Conservation (phyloP, 1,140 invertebrate species). For the Drosophila sturtevanti region DNA sequence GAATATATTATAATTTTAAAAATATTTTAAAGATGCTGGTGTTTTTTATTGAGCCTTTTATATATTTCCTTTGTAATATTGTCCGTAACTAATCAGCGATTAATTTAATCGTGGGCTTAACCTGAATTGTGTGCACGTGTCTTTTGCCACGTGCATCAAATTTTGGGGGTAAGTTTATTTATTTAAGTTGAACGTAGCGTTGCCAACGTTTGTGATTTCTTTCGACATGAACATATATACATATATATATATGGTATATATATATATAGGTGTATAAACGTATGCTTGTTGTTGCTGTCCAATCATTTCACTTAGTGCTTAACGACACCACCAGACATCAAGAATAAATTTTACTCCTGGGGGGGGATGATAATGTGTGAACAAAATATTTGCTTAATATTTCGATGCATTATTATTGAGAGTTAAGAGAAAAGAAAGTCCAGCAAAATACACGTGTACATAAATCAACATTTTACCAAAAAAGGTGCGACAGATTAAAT, state of each 20-base stretch:
- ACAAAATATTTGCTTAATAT: constrained; percentile 65
- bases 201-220: constrained; percentile 71
- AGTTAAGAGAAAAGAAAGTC: constrained; percentile 44
- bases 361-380: constrained; percentile 76
- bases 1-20: constrained; percentile 4
- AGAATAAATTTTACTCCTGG: constrained; percentile 57
- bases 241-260: not conserved
- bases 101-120: constrained; percentile 81
- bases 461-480: constrained; percentile 33
- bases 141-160: constrained; percentile 66
- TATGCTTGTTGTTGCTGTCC: constrained; percentile 52
- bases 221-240: constrained; percentile 36
- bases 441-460: constrained; percentile 49
- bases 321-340: constrained; percentile 72
- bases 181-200: constrained; percentile 51
- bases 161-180: constrained; percentile 68
- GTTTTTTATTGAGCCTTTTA: constrained; percentile 41
- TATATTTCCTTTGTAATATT: constrained; percentile 59
- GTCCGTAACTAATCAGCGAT: constrained; percentile 81
- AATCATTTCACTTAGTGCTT: constrained; percentile 73
- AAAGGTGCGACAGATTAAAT: constrained; percentile 42
- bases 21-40: constrained; percentile 16
- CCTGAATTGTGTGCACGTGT: constrained; percentile 79
- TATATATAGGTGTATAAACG: not conserved
- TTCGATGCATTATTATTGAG: constrained; percentile 52